Conservation (phyloP, 2,888 invertebrate genomes). For the Calliphora vomitoria region DNA sequence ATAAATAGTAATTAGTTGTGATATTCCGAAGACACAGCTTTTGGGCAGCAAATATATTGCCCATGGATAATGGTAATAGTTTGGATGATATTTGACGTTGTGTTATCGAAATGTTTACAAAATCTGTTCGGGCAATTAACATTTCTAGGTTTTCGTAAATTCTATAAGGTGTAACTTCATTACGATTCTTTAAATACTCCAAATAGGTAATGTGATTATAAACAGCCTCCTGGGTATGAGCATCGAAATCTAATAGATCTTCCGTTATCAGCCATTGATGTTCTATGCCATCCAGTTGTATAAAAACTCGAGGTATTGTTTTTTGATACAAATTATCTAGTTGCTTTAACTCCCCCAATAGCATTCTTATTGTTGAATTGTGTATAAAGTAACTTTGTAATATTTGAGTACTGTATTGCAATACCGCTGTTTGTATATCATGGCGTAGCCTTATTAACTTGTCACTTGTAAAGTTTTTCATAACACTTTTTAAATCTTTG, state of each 20-base stretch:
- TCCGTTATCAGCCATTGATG: slow-evolving; percentile 30
- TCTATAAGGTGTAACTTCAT: slow-evolving; percentile 5
- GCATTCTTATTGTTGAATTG: slow-evolving; percentile 34
- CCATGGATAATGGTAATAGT: slow-evolving; percentile 75
- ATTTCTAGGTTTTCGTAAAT: slow-evolving; percentile 31
- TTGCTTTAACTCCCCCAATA: slow-evolving; percentile 12
- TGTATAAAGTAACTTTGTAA: slow-evolving; percentile 64
- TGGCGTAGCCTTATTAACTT: slow-evolving; percentile 22
- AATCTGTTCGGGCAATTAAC: slow-evolving; percentile 21
- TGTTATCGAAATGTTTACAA: slow-evolving; percentile 5
- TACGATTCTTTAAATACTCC: slow-evolving; percentile 1
- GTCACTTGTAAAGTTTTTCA: neutral
- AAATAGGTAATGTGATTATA: slow-evolving; percentile 27
- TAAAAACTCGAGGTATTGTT: slow-evolving; percentile 28
- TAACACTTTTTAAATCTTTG: slow-evolving; percentile 61
- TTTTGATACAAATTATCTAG: slow-evolving; percentile 13
- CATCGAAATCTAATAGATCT: slow-evolving; percentile 39
- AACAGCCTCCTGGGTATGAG: slow-evolving; percentile 20
- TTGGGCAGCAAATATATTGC: slow-evolving; percentile 75
- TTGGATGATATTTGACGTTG: slow-evolving; percentile 20
- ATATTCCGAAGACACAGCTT: slow-evolving; percentile 78
- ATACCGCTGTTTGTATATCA: slow-evolving; percentile 70
- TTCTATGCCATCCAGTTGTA: slow-evolving; percentile 31
- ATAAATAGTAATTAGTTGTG: slow-evolving; percentile 76
- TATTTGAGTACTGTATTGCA: slow-evolving; percentile 75